Evolutionary conservation across 2,888 invertebrate species (phyloP).

Genomic region (Drosophila imparisetae): DNA sequence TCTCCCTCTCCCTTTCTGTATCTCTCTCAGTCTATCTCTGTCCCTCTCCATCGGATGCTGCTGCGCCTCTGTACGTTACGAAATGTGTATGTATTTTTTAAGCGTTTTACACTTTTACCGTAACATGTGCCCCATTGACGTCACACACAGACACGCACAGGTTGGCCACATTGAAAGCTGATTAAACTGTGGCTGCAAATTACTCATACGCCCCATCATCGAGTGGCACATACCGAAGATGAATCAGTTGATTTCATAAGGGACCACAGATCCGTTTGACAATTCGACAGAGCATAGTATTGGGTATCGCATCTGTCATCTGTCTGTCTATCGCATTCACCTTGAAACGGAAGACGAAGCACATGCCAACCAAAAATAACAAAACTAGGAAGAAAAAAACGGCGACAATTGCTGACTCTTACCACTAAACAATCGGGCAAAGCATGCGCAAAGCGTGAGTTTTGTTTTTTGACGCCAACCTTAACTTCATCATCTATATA

Average conservation of each 20-base stretch:
- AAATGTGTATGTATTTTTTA: slow-evolving; percentile 47
- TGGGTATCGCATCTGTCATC: slow-evolving; percentile 8
- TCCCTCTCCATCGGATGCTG: slow-evolving; percentile 31
- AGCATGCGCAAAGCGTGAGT: slow-evolving; percentile 38
- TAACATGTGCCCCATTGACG: slow-evolving; percentile 63
- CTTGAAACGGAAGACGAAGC: slow-evolving; percentile 64
- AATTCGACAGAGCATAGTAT: slow-evolving; percentile 13
- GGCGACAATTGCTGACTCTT: slow-evolving; percentile 42
- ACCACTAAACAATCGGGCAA: slow-evolving; percentile 18
- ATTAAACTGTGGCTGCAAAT: slow-evolving; percentile 59
- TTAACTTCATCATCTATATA: slow-evolving; percentile 30
- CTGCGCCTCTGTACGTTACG: slow-evolving; percentile 67
- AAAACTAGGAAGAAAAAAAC: slow-evolving; percentile 17
- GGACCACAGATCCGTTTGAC: slow-evolving; percentile 65
- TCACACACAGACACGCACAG: slow-evolving; percentile 35
- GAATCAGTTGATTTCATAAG: slow-evolving; percentile 67
- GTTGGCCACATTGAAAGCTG: slow-evolving; percentile 47
- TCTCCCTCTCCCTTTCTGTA: slow-evolving; percentile 30
- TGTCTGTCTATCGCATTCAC: slow-evolving; percentile 58
- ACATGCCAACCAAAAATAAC: slow-evolving; percentile 11
- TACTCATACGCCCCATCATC: slow-evolving; percentile 64
- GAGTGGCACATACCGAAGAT: slow-evolving; percentile 51
- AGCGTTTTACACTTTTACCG: slow-evolving; percentile 64
- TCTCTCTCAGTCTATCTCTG: slow-evolving; percentile 33
- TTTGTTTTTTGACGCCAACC: slow-evolving; percentile 26